These are phyloP conservation scores for Pedionomus torquatus DNA, from an alignment of 2,113 vertebrate genomes.

Conservation along the genomic window DNA sequence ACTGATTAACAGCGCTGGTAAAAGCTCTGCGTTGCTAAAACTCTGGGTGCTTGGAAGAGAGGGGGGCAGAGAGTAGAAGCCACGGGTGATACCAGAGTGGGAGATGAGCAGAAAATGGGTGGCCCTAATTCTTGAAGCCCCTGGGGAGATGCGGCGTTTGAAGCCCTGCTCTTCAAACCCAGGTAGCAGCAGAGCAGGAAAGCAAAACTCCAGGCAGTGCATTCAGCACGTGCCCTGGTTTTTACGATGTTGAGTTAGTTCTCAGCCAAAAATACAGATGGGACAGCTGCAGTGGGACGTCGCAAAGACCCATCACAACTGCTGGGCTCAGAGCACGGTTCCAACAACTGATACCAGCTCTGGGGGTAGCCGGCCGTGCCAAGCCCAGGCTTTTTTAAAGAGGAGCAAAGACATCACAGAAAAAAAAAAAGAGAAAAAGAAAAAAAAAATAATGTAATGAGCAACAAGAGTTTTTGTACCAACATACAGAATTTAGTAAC, in stretches of 20 bases:
- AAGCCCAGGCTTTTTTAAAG: background rate
- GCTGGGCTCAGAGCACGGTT: background rate
- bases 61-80: background rate
- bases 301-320: background rate
- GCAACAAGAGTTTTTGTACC: background rate
- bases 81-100: fast-evolving
- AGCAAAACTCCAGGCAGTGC: background rate
- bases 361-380: fast-evolving
- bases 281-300: background rate
- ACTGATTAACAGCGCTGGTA: background rate
- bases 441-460: background rate
- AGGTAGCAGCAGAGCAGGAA: background rate
- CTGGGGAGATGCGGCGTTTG: fast-evolving
- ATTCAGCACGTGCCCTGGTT: background rate
- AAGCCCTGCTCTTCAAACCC: background rate
- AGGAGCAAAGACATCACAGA: background rate
- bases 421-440: background rate
- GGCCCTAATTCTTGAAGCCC: background rate
- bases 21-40: background rate
- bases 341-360: fast-evolving
- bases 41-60: background rate
- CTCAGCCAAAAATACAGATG: background rate
- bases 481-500: background rate
- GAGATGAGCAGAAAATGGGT: background rate
- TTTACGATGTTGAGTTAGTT: background rate